Evolutionary conservation across 1,140 invertebrate species (phyloP).

Genomic region (Pygmarrhopalites habei): DNA sequence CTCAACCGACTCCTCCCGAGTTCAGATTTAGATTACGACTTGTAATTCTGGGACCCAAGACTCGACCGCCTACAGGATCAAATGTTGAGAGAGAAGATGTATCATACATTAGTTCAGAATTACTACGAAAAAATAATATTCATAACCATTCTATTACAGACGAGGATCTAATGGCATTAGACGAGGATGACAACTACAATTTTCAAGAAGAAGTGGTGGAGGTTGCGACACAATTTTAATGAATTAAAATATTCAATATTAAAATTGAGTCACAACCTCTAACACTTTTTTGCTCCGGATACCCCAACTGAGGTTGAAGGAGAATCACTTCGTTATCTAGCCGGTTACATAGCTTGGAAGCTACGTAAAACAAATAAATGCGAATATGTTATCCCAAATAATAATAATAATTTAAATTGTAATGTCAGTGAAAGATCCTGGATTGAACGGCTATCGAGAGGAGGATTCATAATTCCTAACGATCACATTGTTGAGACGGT

Average conservation of each 20-base stretch:
- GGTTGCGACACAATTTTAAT: neutral
- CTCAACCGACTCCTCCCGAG: constrained; percentile 35
- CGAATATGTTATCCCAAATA: neutral
- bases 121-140: neutral
- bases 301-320: neutral
- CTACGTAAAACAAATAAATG: neutral
- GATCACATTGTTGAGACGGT: neutral
- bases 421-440: neutral
- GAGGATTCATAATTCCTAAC: neutral
- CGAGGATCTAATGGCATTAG: too few species aligned
- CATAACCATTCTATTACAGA: too few species aligned
- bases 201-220: neutral
- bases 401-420: neutral
- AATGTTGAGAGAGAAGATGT: neutral
- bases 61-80: neutral
- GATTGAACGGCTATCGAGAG: neutral
- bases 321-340: neutral
- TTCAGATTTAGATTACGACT: constrained; percentile 38
- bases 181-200: too few species aligned
- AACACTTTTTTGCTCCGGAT: neutral
- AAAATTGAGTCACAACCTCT: too few species aligned
- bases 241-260: too few species aligned
- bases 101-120: constrained; percentile 2
- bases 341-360: neutral
- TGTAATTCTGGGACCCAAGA: constrained; percentile 35